phyloP scores from a whole-genome alignment of 2,888 invertebrate species.

The Caenorhabditis sp. region DNA sequence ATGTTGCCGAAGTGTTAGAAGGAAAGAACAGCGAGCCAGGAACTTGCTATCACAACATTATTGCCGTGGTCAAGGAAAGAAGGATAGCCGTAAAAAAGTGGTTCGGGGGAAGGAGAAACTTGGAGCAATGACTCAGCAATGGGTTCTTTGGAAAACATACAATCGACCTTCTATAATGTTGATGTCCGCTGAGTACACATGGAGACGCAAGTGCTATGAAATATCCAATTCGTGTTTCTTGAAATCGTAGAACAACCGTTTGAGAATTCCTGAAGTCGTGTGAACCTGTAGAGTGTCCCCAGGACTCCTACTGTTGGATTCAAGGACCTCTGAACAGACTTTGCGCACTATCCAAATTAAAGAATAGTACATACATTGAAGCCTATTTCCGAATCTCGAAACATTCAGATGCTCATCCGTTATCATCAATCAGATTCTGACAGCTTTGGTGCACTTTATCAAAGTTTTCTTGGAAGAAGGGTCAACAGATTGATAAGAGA shows the following conservation, averaged over 20 bases:
- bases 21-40: conserved; percentile 13
- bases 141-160: too few species aligned
- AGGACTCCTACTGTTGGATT: too few species aligned
- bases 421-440: conserved; percentile 55
- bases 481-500: conserved; percentile 46
- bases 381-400: background rate
- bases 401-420: conserved; percentile 37
- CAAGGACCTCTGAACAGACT: too few species aligned
- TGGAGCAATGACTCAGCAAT: too few species aligned
- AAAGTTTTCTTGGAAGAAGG: conserved; percentile 52
- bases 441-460: conserved; percentile 55
- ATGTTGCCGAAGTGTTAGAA: conserved; percentile 58
- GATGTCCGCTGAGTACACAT: too few species aligned
- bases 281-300: too few species aligned
- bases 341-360: background rate
- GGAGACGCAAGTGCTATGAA: too few species aligned
- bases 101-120: background rate
- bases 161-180: too few species aligned
- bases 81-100: conserved; percentile 29
- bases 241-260: too few species aligned
- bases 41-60: conserved; percentile 21
- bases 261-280: too few species aligned
- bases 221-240: too few species aligned
- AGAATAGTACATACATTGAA: background rate
- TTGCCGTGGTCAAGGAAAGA: conserved; percentile 31